Evolutionary conservation across 2,113 vertebrate species (phyloP), one percentile per base, ranked within the genome.

Genomic region (Coregonus clupeaformis): DNA sequence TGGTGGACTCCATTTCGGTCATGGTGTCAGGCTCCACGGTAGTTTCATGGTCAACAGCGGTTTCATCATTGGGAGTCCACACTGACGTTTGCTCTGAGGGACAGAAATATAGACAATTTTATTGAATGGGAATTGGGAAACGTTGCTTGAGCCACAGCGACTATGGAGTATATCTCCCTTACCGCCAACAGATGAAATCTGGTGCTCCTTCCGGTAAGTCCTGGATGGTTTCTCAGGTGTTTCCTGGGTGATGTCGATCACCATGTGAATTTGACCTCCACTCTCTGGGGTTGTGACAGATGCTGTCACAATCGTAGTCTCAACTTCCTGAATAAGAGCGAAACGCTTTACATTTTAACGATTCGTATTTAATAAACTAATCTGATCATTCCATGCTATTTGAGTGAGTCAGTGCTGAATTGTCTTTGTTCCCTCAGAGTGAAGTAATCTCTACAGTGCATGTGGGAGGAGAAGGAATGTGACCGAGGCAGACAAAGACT

Each of bases 311-410:
- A 83, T 27, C 0, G 81, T 20, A 0, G 89, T 82, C 67, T 91
- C 90, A 16, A 84, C 91, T n/a, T 77, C 90, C 95, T 96, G 84
- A 72, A 14, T 16, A 42, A 24, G 30, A 74, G 9, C 75, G 24
- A 63, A 63, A 79, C 25, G 42, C 42, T 24, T 2, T 2, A 6
- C 1, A 69, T 1, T 24, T 27, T 29, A 2, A 60, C 63, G 3
- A 49, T 16, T 52, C 47, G 11, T 36, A 52, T 18, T 20, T 64
- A 63, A 69, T 63, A 45, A 7, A 25, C n/a, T 24, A 12, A 32
- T 7, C 47, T 22, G 9, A 55, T 62, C 16, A 24, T 16, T 24
- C 29, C 55, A 36, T 20, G 11, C 29, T n/a, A 68, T 73, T 52
- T 30, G 36, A 75, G 64, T 70, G 27, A 52, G 57, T 29, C 75